Conservation (phyloP, 2,888 invertebrate genomes). For the Stratiomys singularior region DNA sequence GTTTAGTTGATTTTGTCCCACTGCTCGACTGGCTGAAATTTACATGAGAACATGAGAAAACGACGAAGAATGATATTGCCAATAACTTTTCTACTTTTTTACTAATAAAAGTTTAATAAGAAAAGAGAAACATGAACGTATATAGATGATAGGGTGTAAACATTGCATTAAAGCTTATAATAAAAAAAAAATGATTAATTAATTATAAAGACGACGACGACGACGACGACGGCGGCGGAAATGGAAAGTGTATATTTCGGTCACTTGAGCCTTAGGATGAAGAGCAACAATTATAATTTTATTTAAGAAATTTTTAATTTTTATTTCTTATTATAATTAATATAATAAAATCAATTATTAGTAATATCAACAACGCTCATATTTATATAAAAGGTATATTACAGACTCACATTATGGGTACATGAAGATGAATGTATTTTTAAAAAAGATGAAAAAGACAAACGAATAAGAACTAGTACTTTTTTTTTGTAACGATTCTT, state of each 20-base stretch:
- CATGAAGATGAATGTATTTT: conserved; percentile 27
- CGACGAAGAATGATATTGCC: conserved; percentile 37
- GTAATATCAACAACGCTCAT: conserved; percentile 43
- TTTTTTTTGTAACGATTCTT: conserved; percentile 30
- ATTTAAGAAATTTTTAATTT: conserved; percentile 53
- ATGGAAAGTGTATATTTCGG: conserved; percentile 56
- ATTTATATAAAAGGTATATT: conserved; percentile 46
- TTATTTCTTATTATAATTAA: conserved; percentile 54
- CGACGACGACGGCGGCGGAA: too few species aligned
- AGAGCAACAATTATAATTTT: conserved; percentile 53
- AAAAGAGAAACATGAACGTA: conserved; percentile 16
- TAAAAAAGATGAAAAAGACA: conserved; percentile 9
- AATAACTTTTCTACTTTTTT: conserved; percentile 51
- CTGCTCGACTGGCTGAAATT: conserved; percentile 65
- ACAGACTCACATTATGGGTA: conserved; percentile 39
- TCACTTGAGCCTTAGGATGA: conserved; percentile 63
- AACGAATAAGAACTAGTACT: conserved; percentile 8
- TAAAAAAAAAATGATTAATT: neutral
- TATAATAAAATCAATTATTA: conserved; percentile 55
- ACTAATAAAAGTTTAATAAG: conserved; percentile 45
- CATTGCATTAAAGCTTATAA: conserved; percentile 37
- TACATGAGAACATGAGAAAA: conserved; percentile 42
- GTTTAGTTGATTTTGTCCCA: conserved; percentile 55
- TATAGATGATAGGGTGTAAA: conserved; percentile 40
- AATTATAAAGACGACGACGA: conserved; percentile 22